A percentile compares a stretch with the other conserved stretches of the same genome.
phyloP scores from a whole-genome alignment of 1,140 invertebrate species.

The Octopus bimaculoides region DNA sequence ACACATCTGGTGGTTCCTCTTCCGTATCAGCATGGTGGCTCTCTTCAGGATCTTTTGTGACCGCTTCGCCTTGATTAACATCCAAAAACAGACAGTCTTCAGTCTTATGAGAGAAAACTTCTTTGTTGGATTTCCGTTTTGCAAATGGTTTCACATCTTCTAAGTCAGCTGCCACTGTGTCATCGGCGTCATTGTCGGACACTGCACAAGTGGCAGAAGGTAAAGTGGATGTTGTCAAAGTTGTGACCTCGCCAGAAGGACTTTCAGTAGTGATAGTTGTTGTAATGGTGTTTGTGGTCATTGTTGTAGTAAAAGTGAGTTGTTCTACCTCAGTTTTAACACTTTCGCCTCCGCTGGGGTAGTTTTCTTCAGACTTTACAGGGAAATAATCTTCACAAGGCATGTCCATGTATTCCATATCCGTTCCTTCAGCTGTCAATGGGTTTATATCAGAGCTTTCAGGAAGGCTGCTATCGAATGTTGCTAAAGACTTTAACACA shows the following conservation, averaged over 20 bases:
- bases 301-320: background rate
- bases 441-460: background rate
- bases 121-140: background rate
- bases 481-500: background rate
- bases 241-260: too few relatives aligned
- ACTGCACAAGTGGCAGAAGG: too few relatives aligned
- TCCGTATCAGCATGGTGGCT: constrained; percentile 19
- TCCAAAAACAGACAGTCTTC: constrained; percentile 11
- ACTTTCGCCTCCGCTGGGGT: background rate
- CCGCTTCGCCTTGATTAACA: constrained; percentile 21
- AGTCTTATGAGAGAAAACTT: background rate
- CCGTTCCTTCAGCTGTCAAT: background rate
- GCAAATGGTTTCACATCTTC: background rate
- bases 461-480: background rate
- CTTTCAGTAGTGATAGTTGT: background rate
- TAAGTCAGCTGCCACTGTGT: background rate
- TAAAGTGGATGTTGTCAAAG: too few relatives aligned
- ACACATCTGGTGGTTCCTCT: constrained; percentile 25
- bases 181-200: too few relatives aligned
- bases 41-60: constrained; percentile 19
- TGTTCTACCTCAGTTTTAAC: background rate
- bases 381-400: background rate
- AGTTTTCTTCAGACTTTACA: background rate
- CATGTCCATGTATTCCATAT: background rate
- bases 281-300: background rate